Conservation (phyloP, 2,888 invertebrate species). For the Cerastis rubricosa region DNA sequence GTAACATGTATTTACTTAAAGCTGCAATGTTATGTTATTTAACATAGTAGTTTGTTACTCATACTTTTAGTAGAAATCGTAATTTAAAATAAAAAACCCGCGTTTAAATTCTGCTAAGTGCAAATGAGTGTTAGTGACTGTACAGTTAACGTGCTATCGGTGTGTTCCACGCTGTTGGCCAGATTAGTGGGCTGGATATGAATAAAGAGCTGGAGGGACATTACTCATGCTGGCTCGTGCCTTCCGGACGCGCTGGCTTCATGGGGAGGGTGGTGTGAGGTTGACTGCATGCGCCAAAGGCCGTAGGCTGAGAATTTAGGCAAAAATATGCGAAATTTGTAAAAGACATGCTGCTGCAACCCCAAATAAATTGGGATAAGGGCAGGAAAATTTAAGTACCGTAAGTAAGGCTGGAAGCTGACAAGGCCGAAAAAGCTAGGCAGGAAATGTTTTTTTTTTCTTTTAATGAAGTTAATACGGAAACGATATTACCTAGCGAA, state of each 20-base stretch:
- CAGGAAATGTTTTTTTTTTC: not conserved
- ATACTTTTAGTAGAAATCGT: not conserved
- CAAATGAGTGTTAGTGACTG: not conserved
- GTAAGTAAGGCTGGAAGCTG: not conserved
- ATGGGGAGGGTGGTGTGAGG: not conserved
- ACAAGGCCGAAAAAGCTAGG: not conserved
- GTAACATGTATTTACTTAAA: not conserved
- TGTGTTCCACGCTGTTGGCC: conserved; percentile 34
- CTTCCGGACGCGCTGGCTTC: conserved; percentile 24
- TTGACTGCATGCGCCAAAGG: conserved; percentile 12
- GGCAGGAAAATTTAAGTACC: not conserved
- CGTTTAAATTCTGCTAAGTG: not conserved
- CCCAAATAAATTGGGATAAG: no score
- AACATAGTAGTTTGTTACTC: no score
- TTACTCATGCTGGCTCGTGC: conserved; percentile 44
- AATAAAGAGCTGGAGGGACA: conserved; percentile 40
- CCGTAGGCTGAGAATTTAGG: not conserved
- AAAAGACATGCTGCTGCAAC: no score
- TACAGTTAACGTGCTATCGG: conserved; percentile 40
- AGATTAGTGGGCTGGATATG: conserved; percentile 30
- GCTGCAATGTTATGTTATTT: not conserved
- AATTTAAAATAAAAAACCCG: not conserved
- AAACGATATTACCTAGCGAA: not conserved
- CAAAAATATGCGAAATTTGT: not conserved
- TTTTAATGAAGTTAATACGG: not conserved